These are phyloP conservation scores for Sinohyriopsis cumingii DNA, from an alignment of 2,888 invertebrate genomes.

Conservation along the genomic window DNA sequence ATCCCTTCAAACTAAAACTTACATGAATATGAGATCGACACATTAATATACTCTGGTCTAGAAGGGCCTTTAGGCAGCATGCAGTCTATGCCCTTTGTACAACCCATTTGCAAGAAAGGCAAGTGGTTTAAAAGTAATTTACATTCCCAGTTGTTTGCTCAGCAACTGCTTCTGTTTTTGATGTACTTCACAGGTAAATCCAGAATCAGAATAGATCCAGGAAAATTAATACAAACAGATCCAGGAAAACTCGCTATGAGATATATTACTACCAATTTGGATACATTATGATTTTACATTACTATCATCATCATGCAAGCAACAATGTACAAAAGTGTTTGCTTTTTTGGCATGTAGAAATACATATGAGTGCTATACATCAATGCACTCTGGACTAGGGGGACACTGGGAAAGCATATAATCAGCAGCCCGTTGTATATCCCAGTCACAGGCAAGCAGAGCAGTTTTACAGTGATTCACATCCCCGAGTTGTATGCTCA, in stretches of 20 bases:
- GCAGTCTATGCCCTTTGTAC: no score
- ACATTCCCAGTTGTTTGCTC: no score
- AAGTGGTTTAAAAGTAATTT: no score
- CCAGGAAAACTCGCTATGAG: conserved; percentile 12
- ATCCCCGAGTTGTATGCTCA: conserved; percentile 67
- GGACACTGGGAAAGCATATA: conserved; percentile 72
- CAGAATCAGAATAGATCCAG: no score
- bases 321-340: neutral
- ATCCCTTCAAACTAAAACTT: no score
- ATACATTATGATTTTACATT: neutral
- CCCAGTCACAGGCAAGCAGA: conserved; percentile 79
- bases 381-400: conserved; percentile 59
- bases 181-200: no score
- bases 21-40: no score
- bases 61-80: no score
- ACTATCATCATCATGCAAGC: neutral
- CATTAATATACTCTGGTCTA: no score
- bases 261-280: conserved; percentile 17
- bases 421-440: conserved; percentile 80
- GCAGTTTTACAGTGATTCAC: conserved; percentile 73
- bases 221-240: no score
- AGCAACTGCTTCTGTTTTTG: no score
- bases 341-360: neutral
- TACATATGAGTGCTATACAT: conserved; percentile 39
- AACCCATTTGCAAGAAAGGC: no score